These are phyloP conservation scores for Drosophila lacicola DNA, from an alignment of 2,888 invertebrate species.

Conservation along the genomic window DNA sequence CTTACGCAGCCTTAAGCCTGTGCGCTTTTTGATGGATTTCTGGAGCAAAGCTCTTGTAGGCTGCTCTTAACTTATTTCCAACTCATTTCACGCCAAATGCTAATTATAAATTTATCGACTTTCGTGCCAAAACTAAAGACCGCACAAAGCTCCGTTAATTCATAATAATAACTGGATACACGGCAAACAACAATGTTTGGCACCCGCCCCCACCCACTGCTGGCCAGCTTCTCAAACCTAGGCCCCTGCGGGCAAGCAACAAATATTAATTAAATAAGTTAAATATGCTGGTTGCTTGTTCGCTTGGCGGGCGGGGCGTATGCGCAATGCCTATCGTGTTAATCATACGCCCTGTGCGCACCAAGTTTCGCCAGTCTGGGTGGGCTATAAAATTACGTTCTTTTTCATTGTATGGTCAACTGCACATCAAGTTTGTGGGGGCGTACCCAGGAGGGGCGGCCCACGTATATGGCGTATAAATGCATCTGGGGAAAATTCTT, in stretches of 20 bases:
- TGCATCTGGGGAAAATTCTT: slow-evolving; percentile 54
- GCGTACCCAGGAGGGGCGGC: neutral
- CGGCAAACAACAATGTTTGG: slow-evolving; percentile 31
- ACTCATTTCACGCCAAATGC: slow-evolving; percentile 56
- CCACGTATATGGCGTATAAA: slow-evolving; percentile 42
- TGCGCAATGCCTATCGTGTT: slow-evolving; percentile 32
- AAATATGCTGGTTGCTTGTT: slow-evolving; percentile 47
- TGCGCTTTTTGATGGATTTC: slow-evolving; percentile 2
- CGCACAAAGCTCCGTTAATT: slow-evolving; percentile 66
- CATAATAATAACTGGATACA: slow-evolving; percentile 65
- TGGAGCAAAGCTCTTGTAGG: slow-evolving; percentile 11
- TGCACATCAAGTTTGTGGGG: neutral
- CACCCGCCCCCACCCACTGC: too few relatives aligned
- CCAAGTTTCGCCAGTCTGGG: slow-evolving; percentile 11
- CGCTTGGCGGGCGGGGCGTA: slow-evolving; percentile 17
- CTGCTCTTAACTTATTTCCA: slow-evolving; percentile 31
- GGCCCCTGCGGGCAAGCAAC: slow-evolving; percentile 30
- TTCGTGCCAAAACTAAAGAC: slow-evolving; percentile 64
- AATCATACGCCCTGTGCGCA: slow-evolving; percentile 48
- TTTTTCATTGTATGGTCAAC: slow-evolving; percentile 20
- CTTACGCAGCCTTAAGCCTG: neutral
- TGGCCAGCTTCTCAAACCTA: slow-evolving; percentile 7
- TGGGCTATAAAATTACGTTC: slow-evolving; percentile 24
- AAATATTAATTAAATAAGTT: slow-evolving; percentile 64
- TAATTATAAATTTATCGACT: slow-evolving; percentile 74